Conservation (phyloP, 2,888 invertebrate species). For the Patella depressa region DNA sequence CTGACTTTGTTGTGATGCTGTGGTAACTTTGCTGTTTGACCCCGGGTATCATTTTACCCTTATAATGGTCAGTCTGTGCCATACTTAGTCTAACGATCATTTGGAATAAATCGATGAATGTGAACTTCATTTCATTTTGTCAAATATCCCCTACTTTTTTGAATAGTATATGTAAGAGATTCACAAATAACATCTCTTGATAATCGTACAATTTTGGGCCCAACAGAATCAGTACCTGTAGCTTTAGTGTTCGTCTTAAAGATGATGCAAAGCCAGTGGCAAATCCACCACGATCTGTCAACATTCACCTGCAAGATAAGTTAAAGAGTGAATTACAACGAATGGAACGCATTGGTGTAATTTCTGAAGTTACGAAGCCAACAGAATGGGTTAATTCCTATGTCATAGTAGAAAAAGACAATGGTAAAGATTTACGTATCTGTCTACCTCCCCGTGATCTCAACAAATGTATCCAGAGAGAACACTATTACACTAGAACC, state of each 20-base stretch:
- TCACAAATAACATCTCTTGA: too few relatives aligned
- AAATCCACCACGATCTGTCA: constrained; percentile 26
- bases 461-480: constrained; percentile 32
- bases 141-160: too few relatives aligned
- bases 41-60: too few relatives aligned
- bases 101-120: too few relatives aligned
- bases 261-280: constrained; percentile 17
- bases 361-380: constrained; percentile 28
- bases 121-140: too few relatives aligned
- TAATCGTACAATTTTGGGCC: too few relatives aligned
- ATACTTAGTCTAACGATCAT: too few relatives aligned
- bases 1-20: too few relatives aligned
- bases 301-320: constrained; percentile 19
- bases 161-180: too few relatives aligned
- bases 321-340: constrained; percentile 24
- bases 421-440: constrained; percentile 22
- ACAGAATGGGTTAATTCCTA: constrained; percentile 27
- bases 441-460: constrained; percentile 35
- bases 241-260: constrained; percentile 1
- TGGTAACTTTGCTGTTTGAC: too few relatives aligned
- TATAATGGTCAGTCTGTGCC: too few relatives aligned
- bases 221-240: too few relatives aligned
- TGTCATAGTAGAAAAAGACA: constrained; percentile 19
- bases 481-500: constrained; percentile 32
- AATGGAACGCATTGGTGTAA: constrained; percentile 29